Percentiles rank a stretch among this genome's conserved stretches.
Evolutionary conservation across 2,113 vertebrate species (phyloP).

Genomic region (Ahaetulla prasina): DNA sequence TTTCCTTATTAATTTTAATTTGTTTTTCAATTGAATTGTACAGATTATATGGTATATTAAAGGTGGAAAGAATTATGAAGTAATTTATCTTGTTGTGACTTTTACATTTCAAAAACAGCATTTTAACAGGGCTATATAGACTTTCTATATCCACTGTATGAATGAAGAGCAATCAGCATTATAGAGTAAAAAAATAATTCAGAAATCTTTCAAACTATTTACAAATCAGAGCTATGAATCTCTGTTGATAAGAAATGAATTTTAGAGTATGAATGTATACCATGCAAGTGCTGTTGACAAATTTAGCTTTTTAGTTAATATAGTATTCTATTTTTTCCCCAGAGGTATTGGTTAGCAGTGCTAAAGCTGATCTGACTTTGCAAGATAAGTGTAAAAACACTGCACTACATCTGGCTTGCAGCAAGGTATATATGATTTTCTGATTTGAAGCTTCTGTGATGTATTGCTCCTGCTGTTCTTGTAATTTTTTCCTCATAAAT

Average conservation of each 20-base stretch:
- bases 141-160: not conserved
- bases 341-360: constrained; percentile 98
- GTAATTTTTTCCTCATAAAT: not conserved
- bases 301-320: constrained; percentile 47
- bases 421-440: constrained; percentile 80
- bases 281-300: not conserved
- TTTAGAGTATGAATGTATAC: not conserved
- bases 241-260: not conserved
- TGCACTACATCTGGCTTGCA: constrained; percentile 95
- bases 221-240: not conserved
- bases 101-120: not conserved
- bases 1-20: not conserved
- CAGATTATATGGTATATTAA: not conserved
- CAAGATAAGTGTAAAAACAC: constrained; percentile 95
- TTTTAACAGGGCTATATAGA: not conserved
- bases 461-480: constrained; percentile 11
- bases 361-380: constrained; percentile 94
- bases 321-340: constrained; percentile 48
- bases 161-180: not conserved
- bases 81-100: not conserved
- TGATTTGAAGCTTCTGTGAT: not conserved
- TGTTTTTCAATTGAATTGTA: not conserved
- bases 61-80: not conserved
- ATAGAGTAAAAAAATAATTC: not conserved
- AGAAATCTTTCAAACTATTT: not conserved